Percentiles rank a stretch among this genome's conserved stretches.
phyloP scores from a whole-genome alignment of 2,113 vertebrate species.

The Chaenogobius annularis region DNA sequence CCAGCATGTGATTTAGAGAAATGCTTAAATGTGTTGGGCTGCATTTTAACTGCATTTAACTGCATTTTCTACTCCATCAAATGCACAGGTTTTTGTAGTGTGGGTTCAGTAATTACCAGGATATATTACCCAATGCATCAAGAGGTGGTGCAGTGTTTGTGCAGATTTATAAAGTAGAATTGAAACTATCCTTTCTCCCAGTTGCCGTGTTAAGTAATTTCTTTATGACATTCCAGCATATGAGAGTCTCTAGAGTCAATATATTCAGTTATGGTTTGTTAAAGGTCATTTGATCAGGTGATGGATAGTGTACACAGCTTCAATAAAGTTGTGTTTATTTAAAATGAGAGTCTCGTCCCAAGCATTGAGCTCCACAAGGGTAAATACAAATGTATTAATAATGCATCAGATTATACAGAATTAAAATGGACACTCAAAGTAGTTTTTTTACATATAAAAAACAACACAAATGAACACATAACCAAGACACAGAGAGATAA shows the following conservation, averaged over 20 bases:
- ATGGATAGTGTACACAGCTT: background rate
- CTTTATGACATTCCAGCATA: slow-evolving; percentile 2
- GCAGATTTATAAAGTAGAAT: slow-evolving; percentile 16
- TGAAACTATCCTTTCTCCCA: background rate
- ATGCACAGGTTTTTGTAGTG: background rate
- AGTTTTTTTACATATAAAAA: no score
- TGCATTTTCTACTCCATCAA: background rate
- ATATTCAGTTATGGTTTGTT: background rate
- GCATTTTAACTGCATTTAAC: no score
- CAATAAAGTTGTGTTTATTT: no score
- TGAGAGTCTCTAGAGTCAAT: background rate
- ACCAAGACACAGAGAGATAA: no score
- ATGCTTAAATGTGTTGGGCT: background rate
- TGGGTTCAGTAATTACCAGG: background rate
- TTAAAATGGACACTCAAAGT: no score
- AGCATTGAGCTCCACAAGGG: no score
- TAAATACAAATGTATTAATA: no score
- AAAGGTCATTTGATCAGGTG: background rate
- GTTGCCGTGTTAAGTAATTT: background rate
- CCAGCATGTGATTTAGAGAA: slow-evolving; percentile 1
- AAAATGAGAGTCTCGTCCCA: no score
- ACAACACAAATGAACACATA: no score
- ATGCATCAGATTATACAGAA: no score
- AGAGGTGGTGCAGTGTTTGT: background rate
- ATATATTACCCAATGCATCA: slow-evolving; percentile 1